A percentile compares a stretch with the other conserved stretches of the same genome.
phyloP scores from a whole-genome alignment of 2,113 vertebrate species.

The Ammodytes dubius region DNA sequence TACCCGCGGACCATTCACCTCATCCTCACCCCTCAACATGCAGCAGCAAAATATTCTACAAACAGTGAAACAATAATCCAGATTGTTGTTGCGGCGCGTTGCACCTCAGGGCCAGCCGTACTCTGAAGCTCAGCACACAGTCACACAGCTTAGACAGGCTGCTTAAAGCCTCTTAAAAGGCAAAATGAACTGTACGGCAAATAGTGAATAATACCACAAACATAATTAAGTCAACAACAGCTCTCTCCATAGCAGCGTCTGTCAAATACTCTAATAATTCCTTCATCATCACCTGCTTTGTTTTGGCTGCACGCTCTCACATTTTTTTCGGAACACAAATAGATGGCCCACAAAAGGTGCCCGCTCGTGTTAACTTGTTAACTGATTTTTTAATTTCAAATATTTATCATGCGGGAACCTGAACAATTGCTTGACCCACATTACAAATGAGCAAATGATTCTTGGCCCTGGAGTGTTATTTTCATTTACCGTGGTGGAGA shows the following conservation, averaged over 20 bases:
- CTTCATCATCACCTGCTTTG: slow-evolving; percentile 15
- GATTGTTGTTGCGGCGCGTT: neutral
- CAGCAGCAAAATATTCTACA: neutral
- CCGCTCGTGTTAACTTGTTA: slow-evolving; percentile 44
- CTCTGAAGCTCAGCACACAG: neutral
- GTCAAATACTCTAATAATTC: neutral
- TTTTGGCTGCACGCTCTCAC: slow-evolving; percentile 7
- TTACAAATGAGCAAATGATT: neutral
- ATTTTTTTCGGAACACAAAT: slow-evolving; percentile 35
- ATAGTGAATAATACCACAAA: neutral
- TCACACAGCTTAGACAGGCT: neutral
- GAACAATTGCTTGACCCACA: slow-evolving; percentile 28
- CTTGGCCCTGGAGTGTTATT: neutral
- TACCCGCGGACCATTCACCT: neutral
- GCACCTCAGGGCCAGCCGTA: neutral
- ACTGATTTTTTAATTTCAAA: slow-evolving; percentile 69
- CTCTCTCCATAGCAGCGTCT: neutral
- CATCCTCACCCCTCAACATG: neutral
- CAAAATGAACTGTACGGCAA: neutral
- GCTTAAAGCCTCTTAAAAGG: neutral
- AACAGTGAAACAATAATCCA: neutral
- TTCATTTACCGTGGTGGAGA: neutral
- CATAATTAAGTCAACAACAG: slow-evolving; percentile 2
- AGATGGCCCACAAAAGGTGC: slow-evolving; percentile 19
- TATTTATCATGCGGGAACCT: slow-evolving; percentile 59